Base-by-base conservation (phyloP, 2,888 invertebrate genomes). In the Philopedon plagiatum region DNA sequence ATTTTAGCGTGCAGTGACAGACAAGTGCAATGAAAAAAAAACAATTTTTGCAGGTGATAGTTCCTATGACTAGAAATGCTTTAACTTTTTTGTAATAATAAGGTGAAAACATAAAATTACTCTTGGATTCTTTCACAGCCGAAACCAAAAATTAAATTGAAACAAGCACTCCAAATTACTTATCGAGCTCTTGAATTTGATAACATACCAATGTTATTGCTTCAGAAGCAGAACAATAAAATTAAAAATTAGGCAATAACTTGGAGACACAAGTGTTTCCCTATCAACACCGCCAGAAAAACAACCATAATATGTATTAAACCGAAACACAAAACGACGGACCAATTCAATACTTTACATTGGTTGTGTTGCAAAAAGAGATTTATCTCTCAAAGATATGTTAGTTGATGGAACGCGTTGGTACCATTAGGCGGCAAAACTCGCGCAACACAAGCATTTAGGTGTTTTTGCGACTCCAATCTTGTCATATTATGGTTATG, bases 401-500 rank as follows among this genome's bases (percentile, higher is more conserved):
- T 69, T 23, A 61, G 56, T 23, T 13, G 37, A 26, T 60, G 26
- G 46, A 54, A 57, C 54, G 44, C 56, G 34, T 57, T 64, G 54
- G 69, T 41, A 63, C 51, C 19, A 71, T 65, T 66, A 77, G 74
- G 76, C 76, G 78, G 76, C 72, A 37, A 63, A 66, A 57, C 73
- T 75, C 70, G 71, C 76, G 75, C 76, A 77, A 75, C 76, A 71
- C 75, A 71, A 60, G 67, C 70, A 75, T 72, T 73, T 71, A 41
- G 32, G 19, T 49, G 75, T 77, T 77, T 78, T 78, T 71, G 69
- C 32, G 13, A 49, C 64, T 62, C 63, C 65, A 66, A 71, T 73
- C 74, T 73, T 74, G 63, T 78, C 75, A 77, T 78, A 78, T 77
- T 76, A 79, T 75, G 51, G 82, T 84, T 84, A 84, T 84, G 84